Evolutionary conservation across 2,888 invertebrate species (phyloP), one percentile per base, ranked within the genome.

Genomic region (Apamea anceps): DNA sequence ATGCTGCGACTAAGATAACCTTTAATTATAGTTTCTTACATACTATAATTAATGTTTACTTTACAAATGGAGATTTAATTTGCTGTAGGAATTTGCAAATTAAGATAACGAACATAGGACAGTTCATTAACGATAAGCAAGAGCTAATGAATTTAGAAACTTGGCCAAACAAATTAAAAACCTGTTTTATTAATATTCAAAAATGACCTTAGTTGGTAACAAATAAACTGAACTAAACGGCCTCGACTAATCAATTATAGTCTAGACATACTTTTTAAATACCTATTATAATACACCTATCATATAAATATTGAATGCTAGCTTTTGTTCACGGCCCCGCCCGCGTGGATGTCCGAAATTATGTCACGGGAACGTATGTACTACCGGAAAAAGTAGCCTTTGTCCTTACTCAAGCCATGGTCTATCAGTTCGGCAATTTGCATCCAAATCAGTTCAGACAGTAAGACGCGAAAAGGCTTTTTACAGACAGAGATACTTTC

Each of bases 61-160:
- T 62, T 51, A 65, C 42, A 21, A 66, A 75, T n/a, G 32, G 10
- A 48, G 2, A 79, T 68, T 79, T 37, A 28, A 82, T 57, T 65
- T 68, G 37, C 42, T 70, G 28, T 51, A 57, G n/a, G 25, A 57
- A 80, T 72, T 73, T 70, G 70, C 32, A 28, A 70, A 15, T 37
- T 65, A 57, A 51, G 54, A 84, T 62, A 84, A 79, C 45, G 13
- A 78, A 79, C 79, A 72, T 72, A 80, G 72, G 62, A 48, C 80
- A 63, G 28, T 70, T 77, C 51, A 70, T 0, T 32, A 32, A 21
- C 0, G 62, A 82, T 65, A 75, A 18, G 21, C 13, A 37, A 63
- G 32, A 79, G 28, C 28, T 71, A 42, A 62, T 6, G 2, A 72
- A 54, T 60, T 37, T 15, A 37, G 8, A 74, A 37, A 45, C 54